Evolutionary conservation across 2,888 invertebrate species (phyloP), one percentile per base, ranked within the genome.

Genomic region (Eupeodes luniger): DNA sequence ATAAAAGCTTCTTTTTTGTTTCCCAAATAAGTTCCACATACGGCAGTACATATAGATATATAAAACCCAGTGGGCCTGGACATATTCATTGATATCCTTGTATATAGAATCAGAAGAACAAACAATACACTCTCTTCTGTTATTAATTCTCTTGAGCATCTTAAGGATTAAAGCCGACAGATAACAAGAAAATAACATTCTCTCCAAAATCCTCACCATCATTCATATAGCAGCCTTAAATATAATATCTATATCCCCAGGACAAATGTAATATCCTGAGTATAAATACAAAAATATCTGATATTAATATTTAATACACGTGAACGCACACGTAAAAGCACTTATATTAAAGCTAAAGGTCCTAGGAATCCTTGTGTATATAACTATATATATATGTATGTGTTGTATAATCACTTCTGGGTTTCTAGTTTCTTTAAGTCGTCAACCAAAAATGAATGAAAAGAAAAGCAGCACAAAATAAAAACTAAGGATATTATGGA

Each of bases 281-380:
- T n/a, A 64, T 57, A 78, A 76, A 81, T 59, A 70, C 59, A 72
- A 9, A 16, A 40, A 57, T 80, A 80, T 84, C 34, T 59, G 53
- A 77, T 81, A 87, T 87, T 87, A 87, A 87, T 87, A 87, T 84
- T 87, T 87, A 84, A 87, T 81, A 55, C 83, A 86, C 84, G 84
- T 80, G 77, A 77, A 84, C 76, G 84, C 87, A 87, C 88, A 88
- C 88, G 88, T 88, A 88, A 84, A 88, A 85, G 88, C 88, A 88
- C 88, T 88, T 88, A 88, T 85, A 88, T 81, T 85, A 85, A 88
- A 84, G 84, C 78, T 85, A 85, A 88, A 84, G 84, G 84, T 81
- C 80, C 84, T 27, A 77, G 51, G 76, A 75, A 78, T 74, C 81
- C 62, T 62, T 47, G 47, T 40, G 36, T 12, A 4, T 4, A 2